Evolutionary conservation across 2,888 invertebrate genomes (phyloP).

Genomic region (Acleris sparsana): DNA sequence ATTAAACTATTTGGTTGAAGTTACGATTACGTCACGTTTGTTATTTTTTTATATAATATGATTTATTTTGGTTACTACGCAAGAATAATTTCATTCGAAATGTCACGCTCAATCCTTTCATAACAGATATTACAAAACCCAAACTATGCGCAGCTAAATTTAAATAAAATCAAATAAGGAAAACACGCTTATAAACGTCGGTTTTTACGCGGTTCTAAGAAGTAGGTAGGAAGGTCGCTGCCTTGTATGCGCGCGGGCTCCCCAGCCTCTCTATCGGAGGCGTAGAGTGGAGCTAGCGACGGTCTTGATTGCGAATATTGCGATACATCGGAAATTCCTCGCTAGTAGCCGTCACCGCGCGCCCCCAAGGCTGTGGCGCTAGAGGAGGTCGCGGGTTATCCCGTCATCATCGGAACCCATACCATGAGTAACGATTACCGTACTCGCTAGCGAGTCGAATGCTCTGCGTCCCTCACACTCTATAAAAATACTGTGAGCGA

Average conservation of each 20-base stretch:
- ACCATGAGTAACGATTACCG: too few relatives aligned
- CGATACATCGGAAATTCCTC: slow-evolving; percentile 34
- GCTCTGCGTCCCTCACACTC: too few relatives aligned
- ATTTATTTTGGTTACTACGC: too few relatives aligned
- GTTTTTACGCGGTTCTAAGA: slow-evolving; percentile 59
- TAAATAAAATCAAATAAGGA: slow-evolving; percentile 55
- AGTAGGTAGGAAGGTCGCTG: slow-evolving; percentile 46
- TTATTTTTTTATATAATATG: too few relatives aligned
- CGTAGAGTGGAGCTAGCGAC: slow-evolving; percentile 16
- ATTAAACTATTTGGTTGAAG: neutral
- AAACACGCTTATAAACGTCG: slow-evolving; percentile 44
- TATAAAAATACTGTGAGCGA: too few relatives aligned
- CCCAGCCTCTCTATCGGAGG: slow-evolving; percentile 31
- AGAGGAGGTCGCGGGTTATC: slow-evolving; percentile 6
- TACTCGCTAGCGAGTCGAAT: too few relatives aligned
- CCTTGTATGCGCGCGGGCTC: slow-evolving; percentile 14
- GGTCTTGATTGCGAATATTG: slow-evolving; percentile 10
- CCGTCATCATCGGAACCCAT: slow-evolving; percentile 4
- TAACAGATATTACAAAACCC: slow-evolving; percentile 36
- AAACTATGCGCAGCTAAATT: slow-evolving; percentile 18
- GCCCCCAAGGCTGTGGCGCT: slow-evolving; percentile 7
- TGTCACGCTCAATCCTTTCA: neutral
- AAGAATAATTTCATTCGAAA: neutral
- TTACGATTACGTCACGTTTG: too few relatives aligned
- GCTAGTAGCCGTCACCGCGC: slow-evolving; percentile 9